A percentile compares a stretch with the other conserved stretches of the same genome.
Evolutionary conservation across 2,888 invertebrate genomes (phyloP).

Genomic region (Drosophila colorata): DNA sequence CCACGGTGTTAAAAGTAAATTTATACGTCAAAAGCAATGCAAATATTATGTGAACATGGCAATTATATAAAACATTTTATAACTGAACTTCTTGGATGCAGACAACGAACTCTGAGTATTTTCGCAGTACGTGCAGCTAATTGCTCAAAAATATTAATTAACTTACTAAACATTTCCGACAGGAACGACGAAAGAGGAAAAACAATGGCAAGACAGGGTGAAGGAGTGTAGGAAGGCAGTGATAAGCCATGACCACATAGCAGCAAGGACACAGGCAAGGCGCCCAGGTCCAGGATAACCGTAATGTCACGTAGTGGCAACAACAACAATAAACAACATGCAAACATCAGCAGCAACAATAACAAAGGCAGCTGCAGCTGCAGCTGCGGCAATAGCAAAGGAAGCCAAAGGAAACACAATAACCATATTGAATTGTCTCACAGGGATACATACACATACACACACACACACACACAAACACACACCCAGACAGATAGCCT

Average conservation of each 20-base stretch:
- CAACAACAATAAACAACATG: constrained; percentile 64
- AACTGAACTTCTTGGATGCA: background rate
- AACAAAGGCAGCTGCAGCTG: constrained; percentile 11
- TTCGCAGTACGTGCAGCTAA: constrained; percentile 27
- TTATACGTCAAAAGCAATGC: constrained; percentile 16
- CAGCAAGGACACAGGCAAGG: constrained; percentile 18
- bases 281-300: constrained; percentile 31
- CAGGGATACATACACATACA: constrained; percentile 28
- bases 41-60: constrained; percentile 15
- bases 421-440: constrained; percentile 50
- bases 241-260: constrained; percentile 39
- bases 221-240: constrained; percentile 32
- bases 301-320: constrained; percentile 57
- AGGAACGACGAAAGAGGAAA: constrained; percentile 12
- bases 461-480: constrained; percentile 4
- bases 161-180: constrained; percentile 43
- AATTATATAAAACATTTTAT: constrained; percentile 16
- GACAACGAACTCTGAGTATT: too few relatives aligned
- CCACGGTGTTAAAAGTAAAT: background rate
- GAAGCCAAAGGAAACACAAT: constrained; percentile 50
- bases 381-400: constrained; percentile 28
- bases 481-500: constrained; percentile 13
- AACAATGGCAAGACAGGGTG: constrained; percentile 18
- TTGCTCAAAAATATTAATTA: constrained; percentile 50
- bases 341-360: constrained; percentile 44